phyloP scores from a whole-genome alignment of 2,113 vertebrate genomes.

The Equus quagga region DNA sequence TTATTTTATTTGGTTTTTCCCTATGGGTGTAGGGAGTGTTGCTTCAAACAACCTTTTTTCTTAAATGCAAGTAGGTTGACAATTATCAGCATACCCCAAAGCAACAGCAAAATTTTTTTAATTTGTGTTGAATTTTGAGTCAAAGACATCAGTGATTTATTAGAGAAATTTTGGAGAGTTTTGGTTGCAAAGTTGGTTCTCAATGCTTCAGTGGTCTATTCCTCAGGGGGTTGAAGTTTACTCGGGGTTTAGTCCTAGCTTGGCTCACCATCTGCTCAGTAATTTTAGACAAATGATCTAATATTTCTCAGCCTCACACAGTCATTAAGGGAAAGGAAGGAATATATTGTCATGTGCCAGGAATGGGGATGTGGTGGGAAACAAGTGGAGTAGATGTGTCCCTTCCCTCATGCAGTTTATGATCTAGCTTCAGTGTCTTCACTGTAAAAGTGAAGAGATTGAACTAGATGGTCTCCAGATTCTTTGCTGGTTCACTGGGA shows the following conservation, averaged over 20 bases:
- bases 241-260: conserved; percentile 1
- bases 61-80: not conserved
- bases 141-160: not conserved
- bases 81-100: not conserved
- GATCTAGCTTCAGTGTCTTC: not conserved
- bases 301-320: not conserved
- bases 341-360: not conserved
- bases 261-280: not conserved
- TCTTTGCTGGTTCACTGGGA: not conserved
- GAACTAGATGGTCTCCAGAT: not conserved
- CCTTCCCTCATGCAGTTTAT: not conserved
- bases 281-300: not conserved
- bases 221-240: not conserved
- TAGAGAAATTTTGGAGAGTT: not conserved
- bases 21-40: not conserved
- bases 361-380: not conserved
- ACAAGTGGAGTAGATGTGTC: not conserved
- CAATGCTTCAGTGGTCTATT: not conserved
- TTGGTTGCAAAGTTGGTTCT: not conserved
- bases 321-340: not conserved
- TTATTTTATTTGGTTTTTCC: not conserved
- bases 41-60: conserved; percentile 15
- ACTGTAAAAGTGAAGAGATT: not conserved
- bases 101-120: not conserved
- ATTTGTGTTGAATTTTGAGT: not conserved